Base-by-base conservation (phyloP, 2,888 invertebrate species). In the Axea sp. region DNA sequence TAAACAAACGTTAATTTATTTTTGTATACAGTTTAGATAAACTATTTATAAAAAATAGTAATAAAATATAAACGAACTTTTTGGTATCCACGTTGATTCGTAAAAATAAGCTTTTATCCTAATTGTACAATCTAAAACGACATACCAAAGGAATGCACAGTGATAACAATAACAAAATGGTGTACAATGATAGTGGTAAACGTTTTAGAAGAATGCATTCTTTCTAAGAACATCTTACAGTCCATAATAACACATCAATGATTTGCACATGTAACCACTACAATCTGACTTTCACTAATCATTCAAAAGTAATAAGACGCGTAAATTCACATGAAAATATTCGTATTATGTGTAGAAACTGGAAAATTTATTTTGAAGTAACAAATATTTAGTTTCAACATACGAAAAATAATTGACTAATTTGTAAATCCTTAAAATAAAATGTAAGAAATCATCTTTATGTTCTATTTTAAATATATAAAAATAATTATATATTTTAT, bases 91-190 rank as follows among this genome's bases (percentile, higher is more conserved):
- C 33, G 76, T 3, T 92, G 92, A 77, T 77, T 85, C 19, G 89
- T 90, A 80, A 84, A 83, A 59, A 90, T 91, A 78, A 88, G 88
- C 30, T 90, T 90, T 72, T 79, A 86, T 0, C 89, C n/a, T n/a
- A n/a, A n/a, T n/a, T n/a, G n/a, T n/a, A 90, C 75, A 91, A 91
- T 78, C 88, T 92, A 77, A 90, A 90, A 67, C 89, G 91, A 0
- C 92, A 92, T 79, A 86, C 90, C 26, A 90, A 86, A 0, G 60
- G 89, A 60, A 86, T 88, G n/a, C 90, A 90, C 60, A 88, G 88
- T 68, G 9, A 49, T 3, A 73, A 79, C 1, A 68, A 84, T 5
- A 85, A 85, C 37, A 83, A 85, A 1, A 81, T 88, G 5, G 82
- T 84, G 17, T 92, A 91, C 75, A 78, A 83, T 0, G 83, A 89